phyloP scores from a whole-genome alignment of 2,888 invertebrate genomes.

The Dastarcus helophoroides region DNA sequence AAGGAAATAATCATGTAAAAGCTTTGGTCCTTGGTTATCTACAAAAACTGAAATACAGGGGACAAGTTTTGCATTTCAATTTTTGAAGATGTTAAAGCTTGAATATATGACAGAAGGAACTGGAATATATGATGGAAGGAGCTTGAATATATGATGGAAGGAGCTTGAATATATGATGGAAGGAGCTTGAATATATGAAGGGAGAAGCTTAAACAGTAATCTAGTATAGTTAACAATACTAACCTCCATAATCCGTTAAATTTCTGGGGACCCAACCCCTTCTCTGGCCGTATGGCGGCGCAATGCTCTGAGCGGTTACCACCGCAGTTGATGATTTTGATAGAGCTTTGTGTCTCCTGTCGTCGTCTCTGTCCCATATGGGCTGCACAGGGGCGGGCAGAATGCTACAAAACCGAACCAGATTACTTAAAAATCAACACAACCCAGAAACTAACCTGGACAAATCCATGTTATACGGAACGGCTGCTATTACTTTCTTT shows the following conservation, averaged over 20 bases:
- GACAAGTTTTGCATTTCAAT: slow-evolving; percentile 1
- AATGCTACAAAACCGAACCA: slow-evolving; percentile 46
- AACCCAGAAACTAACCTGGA: too few species aligned
- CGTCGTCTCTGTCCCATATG: slow-evolving; percentile 83
- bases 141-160: too few species aligned
- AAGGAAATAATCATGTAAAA: background rate
- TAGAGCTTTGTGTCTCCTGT: slow-evolving; percentile 45
- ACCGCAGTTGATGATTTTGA: slow-evolving; percentile 41
- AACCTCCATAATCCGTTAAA: slow-evolving; percentile 57
- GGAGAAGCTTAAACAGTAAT: slow-evolving; percentile 1
- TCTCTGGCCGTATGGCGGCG: slow-evolving; percentile 91
- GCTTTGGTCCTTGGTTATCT: background rate
- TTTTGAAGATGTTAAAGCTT: too few species aligned
- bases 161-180: too few species aligned
- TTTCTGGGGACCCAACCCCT: slow-evolving; percentile 87
- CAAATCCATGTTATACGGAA: too few species aligned
- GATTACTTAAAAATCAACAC: too few species aligned
- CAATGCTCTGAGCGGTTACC: slow-evolving; percentile 67
- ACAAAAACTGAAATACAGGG: background rate
- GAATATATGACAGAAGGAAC: too few species aligned
- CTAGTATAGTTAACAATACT: slow-evolving; percentile 1
- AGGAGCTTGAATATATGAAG: too few species aligned
- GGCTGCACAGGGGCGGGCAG: slow-evolving; percentile 80
- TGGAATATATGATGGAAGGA: too few species aligned
- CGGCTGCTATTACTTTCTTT: too few species aligned